Percentiles rank a stretch among this genome's conserved stretches.
phyloP scores from a whole-genome alignment of 2,113 vertebrate genomes.

The Protomyctophum bolini region DNA sequence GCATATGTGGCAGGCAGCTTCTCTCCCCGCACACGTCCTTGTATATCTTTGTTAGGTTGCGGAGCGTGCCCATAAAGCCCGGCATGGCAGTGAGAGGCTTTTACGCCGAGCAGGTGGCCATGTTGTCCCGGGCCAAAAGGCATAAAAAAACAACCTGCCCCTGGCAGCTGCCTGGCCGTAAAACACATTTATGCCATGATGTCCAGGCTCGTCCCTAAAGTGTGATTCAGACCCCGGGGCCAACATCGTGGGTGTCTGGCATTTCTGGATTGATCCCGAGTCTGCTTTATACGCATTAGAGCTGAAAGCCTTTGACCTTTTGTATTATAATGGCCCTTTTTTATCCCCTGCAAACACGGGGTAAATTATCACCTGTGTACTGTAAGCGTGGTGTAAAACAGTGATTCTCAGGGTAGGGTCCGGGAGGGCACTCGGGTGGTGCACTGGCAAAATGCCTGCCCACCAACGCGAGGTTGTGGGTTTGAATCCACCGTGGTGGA shows the following conservation, averaged over 20 bases:
- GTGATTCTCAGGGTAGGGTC: too few species aligned
- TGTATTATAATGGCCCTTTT: neutral
- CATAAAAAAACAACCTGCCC: constrained; percentile 70
- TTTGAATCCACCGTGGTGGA: too few species aligned
- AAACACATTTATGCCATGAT: constrained; percentile 81
- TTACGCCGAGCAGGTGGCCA: constrained; percentile 77
- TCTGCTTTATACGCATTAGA: constrained; percentile 14
- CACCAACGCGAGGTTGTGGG: too few species aligned
- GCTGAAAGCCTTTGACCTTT: constrained; percentile 17
- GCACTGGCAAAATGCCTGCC: too few species aligned
- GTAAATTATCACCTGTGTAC: neutral
- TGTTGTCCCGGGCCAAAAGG: constrained; percentile 72
- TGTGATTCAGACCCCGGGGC: constrained; percentile 54
- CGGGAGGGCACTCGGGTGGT: too few species aligned
- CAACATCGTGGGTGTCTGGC: constrained; percentile 41
- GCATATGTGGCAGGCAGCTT: constrained; percentile 60
- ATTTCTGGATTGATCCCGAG: constrained; percentile 26
- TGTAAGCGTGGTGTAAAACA: too few species aligned
- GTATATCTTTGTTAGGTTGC: constrained; percentile 68
- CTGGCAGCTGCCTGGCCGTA: constrained; percentile 77
- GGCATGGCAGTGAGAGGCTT: constrained; percentile 55
- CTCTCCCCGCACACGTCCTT: constrained; percentile 40
- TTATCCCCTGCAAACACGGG: neutral
- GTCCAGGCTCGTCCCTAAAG: constrained; percentile 69
- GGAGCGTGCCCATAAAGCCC: constrained; percentile 63